These are phyloP conservation scores for Diphyllodes magnificus DNA, from an alignment of 2,113 vertebrate genomes.

Conservation along the genomic window DNA sequence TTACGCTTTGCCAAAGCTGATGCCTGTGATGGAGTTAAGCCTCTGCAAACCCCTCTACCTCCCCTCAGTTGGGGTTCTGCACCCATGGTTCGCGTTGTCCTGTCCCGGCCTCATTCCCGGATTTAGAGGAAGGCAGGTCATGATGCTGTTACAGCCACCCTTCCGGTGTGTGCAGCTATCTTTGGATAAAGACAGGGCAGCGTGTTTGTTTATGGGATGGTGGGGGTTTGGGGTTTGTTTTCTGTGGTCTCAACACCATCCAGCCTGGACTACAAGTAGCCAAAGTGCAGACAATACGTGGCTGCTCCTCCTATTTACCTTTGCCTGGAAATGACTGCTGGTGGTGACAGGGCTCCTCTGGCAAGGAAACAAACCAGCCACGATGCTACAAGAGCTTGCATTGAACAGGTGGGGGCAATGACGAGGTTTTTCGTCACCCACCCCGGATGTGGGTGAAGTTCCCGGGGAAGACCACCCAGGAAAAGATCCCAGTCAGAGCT, in stretches of 20 bases:
- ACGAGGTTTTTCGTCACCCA: neutral
- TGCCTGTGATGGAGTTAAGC: neutral
- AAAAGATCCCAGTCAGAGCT: neutral
- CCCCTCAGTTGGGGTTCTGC: fast-evolving
- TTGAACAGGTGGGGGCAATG: neutral
- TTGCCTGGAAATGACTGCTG: neutral
- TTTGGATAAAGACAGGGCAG: neutral
- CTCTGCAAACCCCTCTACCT: neutral
- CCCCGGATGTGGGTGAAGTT: neutral
- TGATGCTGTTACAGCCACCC: neutral
- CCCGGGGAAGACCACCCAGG: neutral
- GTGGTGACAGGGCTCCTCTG: neutral
- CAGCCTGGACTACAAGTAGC: neutral
- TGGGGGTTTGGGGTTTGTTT: neutral
- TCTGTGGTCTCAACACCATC: neutral
- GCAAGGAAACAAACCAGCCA: neutral
- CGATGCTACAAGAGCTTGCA: neutral
- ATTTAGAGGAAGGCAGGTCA: neutral
- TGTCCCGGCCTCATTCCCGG: neutral
- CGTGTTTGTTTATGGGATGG: neutral
- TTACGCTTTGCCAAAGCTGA: neutral
- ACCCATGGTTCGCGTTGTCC: neutral
- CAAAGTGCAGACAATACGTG: neutral
- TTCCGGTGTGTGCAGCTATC: neutral
- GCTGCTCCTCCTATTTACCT: neutral